Conservation (phyloP, 2,888 invertebrate genomes). For the Amblyteles armatorius region DNA sequence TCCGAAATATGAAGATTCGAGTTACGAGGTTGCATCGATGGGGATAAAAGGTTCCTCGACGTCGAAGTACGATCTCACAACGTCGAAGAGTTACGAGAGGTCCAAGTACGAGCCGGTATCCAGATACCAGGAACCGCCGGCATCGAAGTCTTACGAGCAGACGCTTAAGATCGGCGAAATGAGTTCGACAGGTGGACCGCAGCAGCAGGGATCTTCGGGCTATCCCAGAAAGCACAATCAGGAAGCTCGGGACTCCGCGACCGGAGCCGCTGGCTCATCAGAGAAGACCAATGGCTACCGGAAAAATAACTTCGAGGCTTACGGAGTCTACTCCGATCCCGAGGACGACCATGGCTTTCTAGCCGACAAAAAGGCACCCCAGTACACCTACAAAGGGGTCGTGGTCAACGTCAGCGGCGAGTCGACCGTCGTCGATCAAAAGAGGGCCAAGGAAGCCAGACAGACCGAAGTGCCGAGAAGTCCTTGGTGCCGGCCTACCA, state of each 20-base stretch:
- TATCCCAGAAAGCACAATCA: conserved; percentile 76
- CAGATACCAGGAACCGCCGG: conserved; percentile 76
- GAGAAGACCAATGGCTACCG: conserved; percentile 83
- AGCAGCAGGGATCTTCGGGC: conserved; percentile 60
- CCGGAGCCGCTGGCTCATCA: conserved; percentile 56
- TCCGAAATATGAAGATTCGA: conserved; percentile 71
- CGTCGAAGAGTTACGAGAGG: conserved; percentile 82
- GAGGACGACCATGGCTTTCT: conserved; percentile 83
- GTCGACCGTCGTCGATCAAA: conserved; percentile 82
- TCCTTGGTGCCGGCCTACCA: conserved; percentile 87
- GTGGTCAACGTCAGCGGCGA: conserved; percentile 83
- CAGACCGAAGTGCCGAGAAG: conserved; percentile 84
- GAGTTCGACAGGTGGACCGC: conserved; percentile 70
- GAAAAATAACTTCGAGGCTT: conserved; percentile 84
- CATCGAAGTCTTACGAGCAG: conserved; percentile 81
- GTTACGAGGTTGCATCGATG: conserved; percentile 73
- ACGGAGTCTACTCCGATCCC: conserved; percentile 83
- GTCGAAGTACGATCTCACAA: conserved; percentile 81
- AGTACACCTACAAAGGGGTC: conserved; percentile 82
- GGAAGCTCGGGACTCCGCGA: conserved; percentile 68
- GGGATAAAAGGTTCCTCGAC: conserved; percentile 71
- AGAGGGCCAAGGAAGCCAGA: conserved; percentile 78
- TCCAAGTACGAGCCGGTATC: conserved; percentile 79
- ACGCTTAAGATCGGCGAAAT: conserved; percentile 82
- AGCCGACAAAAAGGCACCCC: conserved; percentile 81